Conservation (phyloP, 2,797 vertebrate species). For the Phoxinus dragarum region DNA sequence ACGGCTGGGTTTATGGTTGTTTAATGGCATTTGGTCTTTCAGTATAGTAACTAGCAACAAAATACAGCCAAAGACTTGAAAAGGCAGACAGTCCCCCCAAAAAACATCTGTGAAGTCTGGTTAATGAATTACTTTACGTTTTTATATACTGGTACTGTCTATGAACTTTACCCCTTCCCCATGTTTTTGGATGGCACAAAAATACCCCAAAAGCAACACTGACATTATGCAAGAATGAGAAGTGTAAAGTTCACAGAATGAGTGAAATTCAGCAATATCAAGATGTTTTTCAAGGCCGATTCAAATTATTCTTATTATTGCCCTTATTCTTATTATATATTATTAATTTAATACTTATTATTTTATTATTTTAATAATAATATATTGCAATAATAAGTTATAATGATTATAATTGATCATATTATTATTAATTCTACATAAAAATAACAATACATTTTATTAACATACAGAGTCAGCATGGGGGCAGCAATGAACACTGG, state of each 20-base stretch:
- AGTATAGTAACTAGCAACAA: background rate
- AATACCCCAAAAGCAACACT: background rate
- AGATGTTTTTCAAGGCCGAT: too few relatives aligned
- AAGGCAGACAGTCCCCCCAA: background rate
- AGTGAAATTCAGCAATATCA: too few relatives aligned
- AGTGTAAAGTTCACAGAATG: background rate
- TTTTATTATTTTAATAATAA: too few relatives aligned
- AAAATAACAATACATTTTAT: background rate
- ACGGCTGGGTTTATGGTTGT: background rate
- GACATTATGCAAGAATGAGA: background rate
- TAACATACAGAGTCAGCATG: background rate
- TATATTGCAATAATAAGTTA: background rate
- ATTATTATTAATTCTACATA: background rate
- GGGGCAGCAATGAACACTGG: background rate
- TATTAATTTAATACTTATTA: too few relatives aligned
- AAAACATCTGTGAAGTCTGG: background rate
- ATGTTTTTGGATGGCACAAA: background rate
- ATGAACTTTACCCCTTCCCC: slow-evolving; percentile 29
- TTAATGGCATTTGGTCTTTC: background rate
- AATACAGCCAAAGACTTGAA: background rate
- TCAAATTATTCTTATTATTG: too few relatives aligned
- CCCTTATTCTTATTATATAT: too few relatives aligned
- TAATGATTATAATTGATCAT: background rate
- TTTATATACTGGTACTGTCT: too few relatives aligned
- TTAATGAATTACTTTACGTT: too few relatives aligned